Evolutionary conservation across 2,888 invertebrate species (phyloP), one percentile per base, ranked within the genome.

Genomic region (Gisinianus flammeolus): DNA sequence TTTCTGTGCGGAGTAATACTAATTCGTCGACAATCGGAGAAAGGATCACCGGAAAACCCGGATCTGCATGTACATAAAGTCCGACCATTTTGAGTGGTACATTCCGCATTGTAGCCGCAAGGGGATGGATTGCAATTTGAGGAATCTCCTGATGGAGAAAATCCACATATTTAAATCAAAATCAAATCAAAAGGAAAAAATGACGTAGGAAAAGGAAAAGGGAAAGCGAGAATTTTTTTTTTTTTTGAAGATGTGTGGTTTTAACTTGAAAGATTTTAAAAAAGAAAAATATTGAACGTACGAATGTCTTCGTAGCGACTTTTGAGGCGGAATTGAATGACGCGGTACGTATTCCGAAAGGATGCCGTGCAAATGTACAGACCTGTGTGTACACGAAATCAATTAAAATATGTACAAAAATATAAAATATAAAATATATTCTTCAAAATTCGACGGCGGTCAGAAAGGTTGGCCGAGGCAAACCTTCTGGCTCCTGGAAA

Each of bases 31-130:
- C 95, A 95, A 79, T 93, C 93, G 82, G 90, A 90, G 86, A 92
- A 91, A n/a, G 95, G 92, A 88, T 95, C 93, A 0, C 95, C 95
- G 70, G 91, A 90, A 86, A 94, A 95, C 76, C 92, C 92, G 4
- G 92, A 90, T 79, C 91, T 90, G 86, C 95, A 96, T 35, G 90
- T 91, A 86, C 96, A 96, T 86, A 94, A 93, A 85, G 91, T 93
- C 26, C 84, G 83, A 19, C 91, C 91, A 12, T 31, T 68, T n/a
- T 35, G 26, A 64, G 91, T 88, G 87, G 95, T 93, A 86, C 95
- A 96, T 83, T 91, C 91, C 0, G 95, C 91, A 86, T 94, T 94
- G 26, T 91, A 89, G 5, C 95, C 96, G 85, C 96, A 96, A 0
- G 94, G 93, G 87, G 93, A 93, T 79, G 91, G 91, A 26, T 92